These are phyloP conservation scores for Pedetes capensis DNA, from an alignment of 2,113 vertebrate species.

Conservation along the genomic window DNA sequence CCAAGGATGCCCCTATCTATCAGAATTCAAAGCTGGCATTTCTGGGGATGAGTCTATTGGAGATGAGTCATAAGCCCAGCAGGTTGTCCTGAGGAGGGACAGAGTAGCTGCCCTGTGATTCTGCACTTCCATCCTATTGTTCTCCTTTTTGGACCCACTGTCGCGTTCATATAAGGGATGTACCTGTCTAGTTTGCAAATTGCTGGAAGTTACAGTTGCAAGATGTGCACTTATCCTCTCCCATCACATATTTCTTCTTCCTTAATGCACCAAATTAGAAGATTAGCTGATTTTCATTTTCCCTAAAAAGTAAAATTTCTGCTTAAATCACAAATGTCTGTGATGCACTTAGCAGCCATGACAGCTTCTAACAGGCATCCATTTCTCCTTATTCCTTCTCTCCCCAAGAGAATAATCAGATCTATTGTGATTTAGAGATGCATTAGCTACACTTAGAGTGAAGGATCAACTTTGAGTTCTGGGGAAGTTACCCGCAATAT, in stretches of 20 bases:
- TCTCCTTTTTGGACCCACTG: neutral
- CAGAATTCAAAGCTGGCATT: neutral
- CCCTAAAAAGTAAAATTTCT: conserved; percentile 60
- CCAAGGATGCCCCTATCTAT: neutral
- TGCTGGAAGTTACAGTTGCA: neutral
- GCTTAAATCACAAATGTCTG: conserved; percentile 49
- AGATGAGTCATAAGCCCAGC: neutral
- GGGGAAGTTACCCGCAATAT: conserved; percentile 38
- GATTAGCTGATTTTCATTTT: conserved; percentile 58
- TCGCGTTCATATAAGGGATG: neutral
- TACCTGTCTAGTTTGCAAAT: neutral
- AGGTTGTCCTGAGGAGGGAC: neutral
- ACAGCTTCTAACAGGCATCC: conserved; percentile 57
- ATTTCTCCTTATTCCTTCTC: conserved; percentile 1
- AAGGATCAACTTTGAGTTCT: conserved; percentile 59
- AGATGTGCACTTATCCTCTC: neutral
- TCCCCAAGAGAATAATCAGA: conserved; percentile 37
- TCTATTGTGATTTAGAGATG: conserved; percentile 64
- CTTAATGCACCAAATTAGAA: conserved; percentile 48
- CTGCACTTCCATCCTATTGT: neutral
- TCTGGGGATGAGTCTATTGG: neutral
- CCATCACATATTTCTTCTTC: neutral
- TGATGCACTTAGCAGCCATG: conserved; percentile 9
- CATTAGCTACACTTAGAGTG: conserved; percentile 67
- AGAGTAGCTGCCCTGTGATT: neutral